phyloP scores from a whole-genome alignment of 2,888 invertebrate species.

The Parelbella ahira region DNA sequence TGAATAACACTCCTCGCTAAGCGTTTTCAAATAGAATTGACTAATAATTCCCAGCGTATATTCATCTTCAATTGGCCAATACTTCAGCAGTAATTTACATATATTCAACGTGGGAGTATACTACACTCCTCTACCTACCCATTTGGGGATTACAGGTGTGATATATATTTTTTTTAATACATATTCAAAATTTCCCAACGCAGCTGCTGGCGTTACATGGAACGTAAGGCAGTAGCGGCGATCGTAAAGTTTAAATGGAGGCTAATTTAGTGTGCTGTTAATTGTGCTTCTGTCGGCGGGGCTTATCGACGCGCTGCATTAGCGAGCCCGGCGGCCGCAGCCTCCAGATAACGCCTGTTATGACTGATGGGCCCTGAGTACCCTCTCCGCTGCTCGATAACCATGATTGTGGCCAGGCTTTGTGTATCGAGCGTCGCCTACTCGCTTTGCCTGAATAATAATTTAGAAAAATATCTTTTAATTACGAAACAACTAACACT shows the following conservation, averaged over 20 bases:
- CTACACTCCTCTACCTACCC: too few species aligned
- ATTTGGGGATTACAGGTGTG: too few species aligned
- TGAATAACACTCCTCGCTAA: too few species aligned
- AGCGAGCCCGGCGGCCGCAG: slow-evolving; percentile 49
- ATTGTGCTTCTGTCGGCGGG: slow-evolving; percentile 69
- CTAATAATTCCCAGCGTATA: too few species aligned
- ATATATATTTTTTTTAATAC: too few species aligned
- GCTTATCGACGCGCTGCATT: slow-evolving; percentile 71
- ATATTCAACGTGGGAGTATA: too few species aligned
- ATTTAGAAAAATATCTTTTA: slow-evolving; percentile 2
- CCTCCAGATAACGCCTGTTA: slow-evolving; percentile 53
- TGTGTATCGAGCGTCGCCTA: slow-evolving; percentile 10
- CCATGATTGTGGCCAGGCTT: slow-evolving; percentile 7
- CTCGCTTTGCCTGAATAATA: slow-evolving; percentile 13
- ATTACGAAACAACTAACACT: neutral
- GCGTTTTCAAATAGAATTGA: too few species aligned
- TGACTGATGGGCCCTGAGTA: slow-evolving; percentile 49
- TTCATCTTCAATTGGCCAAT: too few species aligned
- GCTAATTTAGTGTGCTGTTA: slow-evolving; percentile 78
- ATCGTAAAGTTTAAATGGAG: slow-evolving; percentile 78
- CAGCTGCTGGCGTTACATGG: slow-evolving; percentile 48
- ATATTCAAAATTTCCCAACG: too few species aligned
- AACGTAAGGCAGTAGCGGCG: slow-evolving; percentile 78
- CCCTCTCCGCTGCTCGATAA: slow-evolving; percentile 17
- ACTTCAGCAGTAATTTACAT: too few species aligned